These are phyloP conservation scores for Spondyliosoma cantharus DNA, from an alignment of 2,797 vertebrate genomes.

Conservation along the genomic window DNA sequence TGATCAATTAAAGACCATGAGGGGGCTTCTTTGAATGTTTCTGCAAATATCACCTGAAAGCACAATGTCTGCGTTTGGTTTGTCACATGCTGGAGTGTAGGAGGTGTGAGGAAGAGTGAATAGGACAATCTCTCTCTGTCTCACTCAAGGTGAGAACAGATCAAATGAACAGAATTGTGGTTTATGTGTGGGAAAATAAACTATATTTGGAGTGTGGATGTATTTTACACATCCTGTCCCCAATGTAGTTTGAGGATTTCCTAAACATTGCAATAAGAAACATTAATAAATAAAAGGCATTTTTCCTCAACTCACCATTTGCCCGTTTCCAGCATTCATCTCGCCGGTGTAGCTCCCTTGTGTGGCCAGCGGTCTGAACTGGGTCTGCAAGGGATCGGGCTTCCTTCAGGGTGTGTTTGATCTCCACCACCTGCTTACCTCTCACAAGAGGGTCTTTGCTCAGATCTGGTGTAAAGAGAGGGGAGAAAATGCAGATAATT, in stretches of 20 bases:
- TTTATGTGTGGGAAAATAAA: slow-evolving; percentile 20
- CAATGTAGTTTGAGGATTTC: not conserved
- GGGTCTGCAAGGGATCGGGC: slow-evolving; percentile 88
- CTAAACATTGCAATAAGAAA: not conserved
- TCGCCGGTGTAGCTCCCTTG: slow-evolving; percentile 73
- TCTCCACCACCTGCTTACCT: slow-evolving; percentile 91
- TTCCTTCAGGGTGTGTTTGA: slow-evolving; percentile 91
- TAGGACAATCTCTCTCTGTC: not conserved
- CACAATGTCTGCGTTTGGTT: slow-evolving; percentile 32
- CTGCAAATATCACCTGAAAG: slow-evolving; percentile 43
- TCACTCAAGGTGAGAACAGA: not conserved
- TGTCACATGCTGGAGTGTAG: slow-evolving; percentile 38
- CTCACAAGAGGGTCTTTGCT: slow-evolving; percentile 86
- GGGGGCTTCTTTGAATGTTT: slow-evolving; percentile 5
- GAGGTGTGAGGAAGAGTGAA: slow-evolving; percentile 33
- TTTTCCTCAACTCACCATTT: slow-evolving; percentile 76
- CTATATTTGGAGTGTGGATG: not conserved
- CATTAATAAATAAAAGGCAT: too few relatives aligned
- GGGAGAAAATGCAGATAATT: slow-evolving; percentile 12
- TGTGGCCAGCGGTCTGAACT: slow-evolving; percentile 78
- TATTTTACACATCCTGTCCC: not conserved
- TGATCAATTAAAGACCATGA: not conserved
- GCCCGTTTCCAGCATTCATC: slow-evolving; percentile 82
- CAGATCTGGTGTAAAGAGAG: slow-evolving; percentile 80
- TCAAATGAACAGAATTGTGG: not conserved